Base-by-base conservation (phyloP, 1,140 invertebrate genomes). In the Drosophila setifemur region DNA sequence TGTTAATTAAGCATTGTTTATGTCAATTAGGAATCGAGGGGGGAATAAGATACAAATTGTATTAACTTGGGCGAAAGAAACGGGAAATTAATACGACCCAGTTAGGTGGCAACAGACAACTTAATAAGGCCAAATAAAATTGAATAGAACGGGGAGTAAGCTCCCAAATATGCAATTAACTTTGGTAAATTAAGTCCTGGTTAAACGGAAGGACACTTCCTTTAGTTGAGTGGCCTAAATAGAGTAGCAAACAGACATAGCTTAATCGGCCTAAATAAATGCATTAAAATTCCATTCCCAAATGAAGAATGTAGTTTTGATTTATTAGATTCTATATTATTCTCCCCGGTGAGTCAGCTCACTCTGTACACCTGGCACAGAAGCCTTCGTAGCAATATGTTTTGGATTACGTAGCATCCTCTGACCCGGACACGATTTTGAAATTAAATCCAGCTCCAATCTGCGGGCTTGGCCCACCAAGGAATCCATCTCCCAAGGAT, bases 1-100 rank as follows among this genome's bases (percentile, higher is more conserved):
- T 85, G 81, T 86, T 85, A 85, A 85, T 85, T 85, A 85, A 86
- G 64, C 50, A 74, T 83, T 83, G 78, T 83, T 79, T 78, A 78
- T 78, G 78, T 63, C 78, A 82, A 83, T 82, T 83, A 82, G 57
- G 40, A 9, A 18, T 54, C 40, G 42, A 16, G 6, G 39, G 16
- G n/a, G 53, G 6, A 7, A 37, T 33, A 8, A 3, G 6, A 5
- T 64, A 29, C 29, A 64, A 66, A 64, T 66, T 64, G 23, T 66
- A 49, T 64, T 66, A 66, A 25, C 43, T 64, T 48, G 42, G 5
- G n/a, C 11, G 33, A 31, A 57, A 39, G 26, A 64, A 66, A 25
- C 16, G 58, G 61, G 61, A 66, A 66, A 66, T 64, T 64, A 66
- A 66, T 66, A 49, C n/a, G 11, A 3, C 9, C 12, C 33, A 8